phyloP scores from a whole-genome alignment of 2,113 vertebrate genomes.

The Tylochromis polylepis region DNA sequence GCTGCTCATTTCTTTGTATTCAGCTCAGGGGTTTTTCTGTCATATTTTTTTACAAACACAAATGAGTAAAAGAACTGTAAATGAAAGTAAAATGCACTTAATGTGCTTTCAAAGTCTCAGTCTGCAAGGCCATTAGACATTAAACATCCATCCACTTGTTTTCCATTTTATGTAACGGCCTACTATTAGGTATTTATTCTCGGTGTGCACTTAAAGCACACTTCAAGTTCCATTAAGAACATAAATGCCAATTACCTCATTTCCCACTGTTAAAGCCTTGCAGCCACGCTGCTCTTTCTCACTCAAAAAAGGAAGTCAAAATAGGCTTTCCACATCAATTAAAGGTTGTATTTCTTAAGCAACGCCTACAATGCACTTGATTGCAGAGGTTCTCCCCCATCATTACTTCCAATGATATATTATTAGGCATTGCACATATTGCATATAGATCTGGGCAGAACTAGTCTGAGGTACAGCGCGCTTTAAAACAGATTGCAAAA shows the following conservation, averaged over 20 bases:
- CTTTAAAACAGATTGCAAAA: not conserved
- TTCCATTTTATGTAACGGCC: not conserved
- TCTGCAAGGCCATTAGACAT: slow-evolving; percentile 17
- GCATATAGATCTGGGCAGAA: not conserved
- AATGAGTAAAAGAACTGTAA: not conserved
- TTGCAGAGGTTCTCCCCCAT: not conserved
- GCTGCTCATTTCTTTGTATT: not conserved
- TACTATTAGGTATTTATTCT: not conserved
- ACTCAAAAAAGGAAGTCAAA: not conserved
- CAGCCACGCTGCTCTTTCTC: not conserved
- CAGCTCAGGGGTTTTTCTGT: not conserved
- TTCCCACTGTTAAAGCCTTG: not conserved
- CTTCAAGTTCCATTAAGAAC: slow-evolving; percentile 3
- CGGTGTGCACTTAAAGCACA: not conserved
- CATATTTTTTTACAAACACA: not conserved
- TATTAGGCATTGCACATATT: not conserved
- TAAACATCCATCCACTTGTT: not conserved
- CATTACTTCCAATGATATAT: not conserved
- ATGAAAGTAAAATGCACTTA: slow-evolving; percentile 3
- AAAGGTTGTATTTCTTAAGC: not conserved
- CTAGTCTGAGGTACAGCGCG: not conserved
- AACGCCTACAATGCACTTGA: not conserved
- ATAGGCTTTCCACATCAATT: not conserved
- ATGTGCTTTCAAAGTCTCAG: not conserved
- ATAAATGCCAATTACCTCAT: not conserved